Percentiles rank a stretch among this genome's conserved stretches.
phyloP scores from a whole-genome alignment of 2,113 vertebrate species.

The Atrichornis clamosus region DNA sequence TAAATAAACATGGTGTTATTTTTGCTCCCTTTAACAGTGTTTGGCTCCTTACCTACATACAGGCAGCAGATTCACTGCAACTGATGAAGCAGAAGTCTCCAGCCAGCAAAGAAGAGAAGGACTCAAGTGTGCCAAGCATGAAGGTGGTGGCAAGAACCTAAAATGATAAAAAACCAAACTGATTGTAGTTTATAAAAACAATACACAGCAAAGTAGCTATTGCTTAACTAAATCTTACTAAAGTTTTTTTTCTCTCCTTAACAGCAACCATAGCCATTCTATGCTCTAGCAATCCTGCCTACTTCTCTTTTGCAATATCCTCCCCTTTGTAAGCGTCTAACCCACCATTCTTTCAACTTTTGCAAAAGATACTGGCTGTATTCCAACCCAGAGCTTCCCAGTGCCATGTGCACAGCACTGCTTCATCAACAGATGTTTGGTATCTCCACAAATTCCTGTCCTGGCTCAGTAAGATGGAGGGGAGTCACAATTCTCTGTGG shows the following conservation, averaged over 20 bases:
- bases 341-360: not conserved
- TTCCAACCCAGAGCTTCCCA: not conserved
- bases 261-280: not conserved
- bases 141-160: not conserved
- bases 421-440: not conserved
- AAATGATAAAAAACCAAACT: not conserved
- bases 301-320: not conserved
- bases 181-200: not conserved
- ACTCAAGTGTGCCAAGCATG: accelerated
- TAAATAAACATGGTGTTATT: not conserved
- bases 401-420: not conserved
- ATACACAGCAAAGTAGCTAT: not conserved
- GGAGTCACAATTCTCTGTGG: not conserved
- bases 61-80: not conserved
- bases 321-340: not conserved
- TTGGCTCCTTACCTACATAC: not conserved
- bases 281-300: not conserved
- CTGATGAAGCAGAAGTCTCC: not conserved
- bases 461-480: not conserved
- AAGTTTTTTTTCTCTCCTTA: accelerated
- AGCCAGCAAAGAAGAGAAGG: not conserved
- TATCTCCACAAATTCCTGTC: not conserved
- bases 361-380: not conserved
- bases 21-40: not conserved
- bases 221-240: not conserved